Conservation (phyloP, 1,140 invertebrate genomes). For the Andrena cerasifolii region DNA sequence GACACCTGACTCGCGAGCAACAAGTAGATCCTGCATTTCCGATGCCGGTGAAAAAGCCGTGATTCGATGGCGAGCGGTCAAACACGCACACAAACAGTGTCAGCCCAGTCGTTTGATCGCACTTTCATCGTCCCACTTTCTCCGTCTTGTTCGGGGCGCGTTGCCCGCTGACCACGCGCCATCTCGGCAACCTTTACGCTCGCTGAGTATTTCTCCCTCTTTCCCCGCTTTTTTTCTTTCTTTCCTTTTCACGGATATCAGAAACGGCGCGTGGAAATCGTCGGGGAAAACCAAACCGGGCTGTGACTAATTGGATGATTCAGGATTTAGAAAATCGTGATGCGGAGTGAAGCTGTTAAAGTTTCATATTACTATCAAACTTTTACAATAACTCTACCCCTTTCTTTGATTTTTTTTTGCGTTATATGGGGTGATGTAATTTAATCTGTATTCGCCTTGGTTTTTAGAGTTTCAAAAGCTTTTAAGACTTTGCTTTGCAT, state of each 20-base stretch:
- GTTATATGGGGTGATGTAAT: too few relatives aligned
- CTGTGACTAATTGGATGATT: background rate
- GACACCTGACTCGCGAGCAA: background rate
- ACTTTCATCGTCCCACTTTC: conserved; percentile 82
- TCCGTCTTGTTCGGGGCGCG: conserved; percentile 64
- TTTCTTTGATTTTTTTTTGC: too few relatives aligned
- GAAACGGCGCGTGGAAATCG: background rate
- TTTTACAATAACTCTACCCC: too few relatives aligned
- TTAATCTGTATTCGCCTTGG: too few relatives aligned
- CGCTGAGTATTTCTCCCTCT: conserved; percentile 2
- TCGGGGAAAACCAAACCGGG: background rate
- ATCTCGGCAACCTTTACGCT: conserved; percentile 20
- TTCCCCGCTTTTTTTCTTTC: background rate
- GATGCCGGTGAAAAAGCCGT: conserved; percentile 24
- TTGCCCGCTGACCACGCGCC: conserved; percentile 50
- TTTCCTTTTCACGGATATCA: background rate
- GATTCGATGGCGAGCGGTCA: conserved; percentile 24
- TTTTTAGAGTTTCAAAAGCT: too few relatives aligned
- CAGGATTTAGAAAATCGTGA: background rate
- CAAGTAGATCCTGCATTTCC: conserved; percentile 30
- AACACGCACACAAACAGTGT: conserved; percentile 29
- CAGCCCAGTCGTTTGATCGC: conserved; percentile 72
- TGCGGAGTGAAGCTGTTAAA: background rate
- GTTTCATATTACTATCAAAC: too few relatives aligned
- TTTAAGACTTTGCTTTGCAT: too few relatives aligned